phyloP scores from a whole-genome alignment of 2,113 vertebrate genomes.

The Stegostoma tigrinum region DNA sequence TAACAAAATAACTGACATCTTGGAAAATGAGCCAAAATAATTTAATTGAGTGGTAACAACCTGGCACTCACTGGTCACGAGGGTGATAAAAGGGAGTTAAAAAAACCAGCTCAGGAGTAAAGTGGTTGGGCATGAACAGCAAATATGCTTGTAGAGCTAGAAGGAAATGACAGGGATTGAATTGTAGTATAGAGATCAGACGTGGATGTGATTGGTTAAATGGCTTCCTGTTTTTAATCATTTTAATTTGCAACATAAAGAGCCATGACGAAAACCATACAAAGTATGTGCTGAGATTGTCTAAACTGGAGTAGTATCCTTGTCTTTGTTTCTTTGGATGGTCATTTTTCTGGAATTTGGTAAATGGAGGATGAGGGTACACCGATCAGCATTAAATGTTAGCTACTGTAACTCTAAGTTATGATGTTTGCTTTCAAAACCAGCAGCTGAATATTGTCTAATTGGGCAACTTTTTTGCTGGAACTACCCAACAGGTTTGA shows the following conservation, averaged over 20 bases:
- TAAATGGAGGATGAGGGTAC: neutral
- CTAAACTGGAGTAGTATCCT: neutral
- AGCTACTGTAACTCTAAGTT: neutral
- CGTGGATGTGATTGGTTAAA: neutral
- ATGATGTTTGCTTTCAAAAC: neutral
- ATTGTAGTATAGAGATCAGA: too few relatives aligned
- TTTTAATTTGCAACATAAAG: neutral
- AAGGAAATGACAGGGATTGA: too few relatives aligned
- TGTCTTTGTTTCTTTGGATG: neutral
- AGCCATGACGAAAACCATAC: neutral
- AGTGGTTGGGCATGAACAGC: neutral
- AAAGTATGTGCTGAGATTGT: neutral
- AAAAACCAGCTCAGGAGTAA: neutral
- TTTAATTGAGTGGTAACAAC: neutral
- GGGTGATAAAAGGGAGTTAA: too few relatives aligned
- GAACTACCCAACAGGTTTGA: neutral
- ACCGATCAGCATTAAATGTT: neutral
- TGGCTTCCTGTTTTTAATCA: too few relatives aligned
- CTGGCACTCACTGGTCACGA: too few relatives aligned
- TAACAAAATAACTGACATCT: neutral
- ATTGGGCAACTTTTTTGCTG: neutral
- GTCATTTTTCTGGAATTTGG: neutral
- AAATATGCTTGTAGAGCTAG: neutral
- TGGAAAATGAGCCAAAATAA: neutral
- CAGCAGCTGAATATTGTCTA: neutral